Percentiles rank a stretch among this genome's conserved stretches.
Evolutionary conservation across 2,113 vertebrate species (phyloP).

Genomic region (Hemibates koningsi): DNA sequence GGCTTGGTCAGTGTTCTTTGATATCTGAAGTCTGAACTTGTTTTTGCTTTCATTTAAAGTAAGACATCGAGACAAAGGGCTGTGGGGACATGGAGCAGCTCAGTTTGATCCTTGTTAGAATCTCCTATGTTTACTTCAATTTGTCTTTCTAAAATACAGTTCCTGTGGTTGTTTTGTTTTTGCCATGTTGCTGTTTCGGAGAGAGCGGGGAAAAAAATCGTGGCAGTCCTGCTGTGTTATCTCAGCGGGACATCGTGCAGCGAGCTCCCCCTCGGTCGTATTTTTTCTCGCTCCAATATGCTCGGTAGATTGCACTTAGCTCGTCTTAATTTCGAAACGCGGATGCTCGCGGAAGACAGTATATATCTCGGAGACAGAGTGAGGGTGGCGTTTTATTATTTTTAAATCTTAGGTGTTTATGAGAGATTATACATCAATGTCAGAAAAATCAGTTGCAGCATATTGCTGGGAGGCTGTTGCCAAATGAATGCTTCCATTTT

Average conservation of each 20-base stretch:
- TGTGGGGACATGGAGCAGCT: background rate
- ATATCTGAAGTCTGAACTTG: background rate
- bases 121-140: slow-evolving; percentile 3
- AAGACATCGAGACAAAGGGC: background rate
- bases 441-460: slow-evolving; percentile 1
- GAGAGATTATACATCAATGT: slow-evolving; percentile 11
- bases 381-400: slow-evolving; percentile 10
- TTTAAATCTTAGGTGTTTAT: slow-evolving; percentile 15
- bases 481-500: background rate
- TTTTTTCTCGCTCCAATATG: slow-evolving; percentile 29
- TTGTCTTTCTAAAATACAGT: slow-evolving; percentile 6
- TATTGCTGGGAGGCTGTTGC: background rate
- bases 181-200: slow-evolving; percentile 3
- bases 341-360: background rate
- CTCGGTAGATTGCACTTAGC: slow-evolving; percentile 29
- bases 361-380: background rate
- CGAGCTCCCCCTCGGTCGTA: background rate
- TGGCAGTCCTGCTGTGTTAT: slow-evolving; percentile 37
- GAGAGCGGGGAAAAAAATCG: background rate
- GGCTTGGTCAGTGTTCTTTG: background rate
- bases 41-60: slow-evolving; percentile 4
- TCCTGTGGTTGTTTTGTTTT: slow-evolving; percentile 26
- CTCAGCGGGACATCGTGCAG: slow-evolving; percentile 35
- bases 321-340: slow-evolving; percentile 33
- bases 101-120: slow-evolving; percentile 18